Evolutionary conservation across 1,140 invertebrate species (phyloP).

Genomic region (Acromyrmex heyeri): DNA sequence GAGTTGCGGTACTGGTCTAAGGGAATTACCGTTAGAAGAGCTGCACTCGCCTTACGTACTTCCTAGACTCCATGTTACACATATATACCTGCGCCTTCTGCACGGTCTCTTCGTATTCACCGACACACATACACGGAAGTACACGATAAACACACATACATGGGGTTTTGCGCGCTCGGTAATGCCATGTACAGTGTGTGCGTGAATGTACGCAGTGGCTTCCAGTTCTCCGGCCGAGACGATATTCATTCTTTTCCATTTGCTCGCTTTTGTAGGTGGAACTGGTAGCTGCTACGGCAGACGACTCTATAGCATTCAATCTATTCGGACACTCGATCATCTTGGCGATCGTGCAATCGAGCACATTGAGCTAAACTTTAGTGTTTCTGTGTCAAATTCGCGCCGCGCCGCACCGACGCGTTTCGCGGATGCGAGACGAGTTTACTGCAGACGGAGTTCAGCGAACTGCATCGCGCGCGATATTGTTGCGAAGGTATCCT

Average conservation of each 20-base stretch:
- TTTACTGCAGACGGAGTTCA: constrained; percentile 42
- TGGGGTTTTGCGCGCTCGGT: background rate
- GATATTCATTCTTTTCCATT: constrained; percentile 29
- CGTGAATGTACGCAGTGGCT: constrained; percentile 36
- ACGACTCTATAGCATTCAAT: constrained; percentile 22
- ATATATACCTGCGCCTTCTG: constrained; percentile 60
- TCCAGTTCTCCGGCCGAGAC: constrained; percentile 51
- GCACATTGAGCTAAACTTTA: constrained; percentile 15
- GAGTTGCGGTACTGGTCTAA: constrained; percentile 85
- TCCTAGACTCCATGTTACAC: constrained; percentile 79
- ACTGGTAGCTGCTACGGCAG: constrained; percentile 37
- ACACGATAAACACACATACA: background rate
- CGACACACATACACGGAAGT: background rate
- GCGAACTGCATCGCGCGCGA: constrained; percentile 54
- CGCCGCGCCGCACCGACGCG: constrained; percentile 22
- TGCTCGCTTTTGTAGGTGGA: constrained; percentile 32
- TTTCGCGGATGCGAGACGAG: constrained; percentile 33
- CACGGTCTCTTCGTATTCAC: constrained; percentile 6
- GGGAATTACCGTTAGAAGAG: constrained; percentile 85
- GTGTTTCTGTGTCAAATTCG: constrained; percentile 51
- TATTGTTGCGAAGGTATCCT: constrained; percentile 45
- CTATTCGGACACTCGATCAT: constrained; percentile 43
- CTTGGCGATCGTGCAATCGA: constrained; percentile 14
- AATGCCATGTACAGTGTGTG: constrained; percentile 43
- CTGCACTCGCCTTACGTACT: constrained; percentile 82